These are phyloP conservation scores for Cossypha caffra DNA, from an alignment of 2,797 vertebrate species.

Conservation along the genomic window DNA sequence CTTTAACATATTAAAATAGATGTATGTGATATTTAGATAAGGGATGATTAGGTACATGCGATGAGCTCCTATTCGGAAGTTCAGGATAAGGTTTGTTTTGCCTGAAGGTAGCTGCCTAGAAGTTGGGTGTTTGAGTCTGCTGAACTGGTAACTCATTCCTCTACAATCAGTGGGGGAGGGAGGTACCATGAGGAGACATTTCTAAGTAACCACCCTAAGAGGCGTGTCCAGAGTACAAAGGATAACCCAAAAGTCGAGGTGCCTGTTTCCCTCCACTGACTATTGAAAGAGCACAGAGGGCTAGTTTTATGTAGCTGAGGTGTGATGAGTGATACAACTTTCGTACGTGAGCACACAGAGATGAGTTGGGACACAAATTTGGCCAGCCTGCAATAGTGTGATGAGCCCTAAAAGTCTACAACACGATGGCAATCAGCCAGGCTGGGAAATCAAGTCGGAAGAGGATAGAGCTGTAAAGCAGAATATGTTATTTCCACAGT, in stretches of 20 bases:
- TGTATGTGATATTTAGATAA: background rate
- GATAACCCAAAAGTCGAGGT: background rate
- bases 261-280: background rate
- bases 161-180: background rate
- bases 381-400: background rate
- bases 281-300: background rate
- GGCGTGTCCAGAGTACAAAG: background rate
- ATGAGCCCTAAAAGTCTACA: background rate
- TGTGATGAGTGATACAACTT: background rate
- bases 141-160: background rate
- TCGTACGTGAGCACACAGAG: background rate
- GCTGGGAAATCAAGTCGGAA: background rate
- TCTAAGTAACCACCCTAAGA: background rate
- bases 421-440: background rate
- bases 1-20: background rate
- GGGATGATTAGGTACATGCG: background rate
- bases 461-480: background rate
- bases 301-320: background rate
- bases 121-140: background rate
- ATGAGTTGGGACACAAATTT: background rate
- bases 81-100: background rate
- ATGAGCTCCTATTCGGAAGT: background rate
- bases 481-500: background rate
- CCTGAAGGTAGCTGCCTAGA: background rate
- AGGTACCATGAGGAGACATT: background rate